A percentile compares a stretch with the other conserved stretches of the same genome.
phyloP scores from a whole-genome alignment of 2,797 vertebrate species.

The Chiloscyllium punctatum region DNA sequence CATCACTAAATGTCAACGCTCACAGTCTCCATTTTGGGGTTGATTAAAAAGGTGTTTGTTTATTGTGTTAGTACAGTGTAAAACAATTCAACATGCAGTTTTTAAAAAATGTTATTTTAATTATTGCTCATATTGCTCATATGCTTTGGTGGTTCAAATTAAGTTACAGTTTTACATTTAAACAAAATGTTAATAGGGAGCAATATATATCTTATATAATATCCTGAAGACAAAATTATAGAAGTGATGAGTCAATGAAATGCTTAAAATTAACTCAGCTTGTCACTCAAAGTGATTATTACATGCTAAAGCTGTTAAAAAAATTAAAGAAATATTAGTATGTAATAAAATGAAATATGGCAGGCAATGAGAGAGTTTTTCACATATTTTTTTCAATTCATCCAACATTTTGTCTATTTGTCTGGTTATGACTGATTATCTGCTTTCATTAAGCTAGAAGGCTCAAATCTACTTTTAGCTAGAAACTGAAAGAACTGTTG shows the following conservation, averaged over 20 bases:
- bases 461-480: too few relatives aligned
- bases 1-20: background rate
- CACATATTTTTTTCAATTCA: background rate
- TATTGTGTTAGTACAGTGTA: background rate
- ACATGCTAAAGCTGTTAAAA: background rate
- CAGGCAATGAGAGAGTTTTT: background rate
- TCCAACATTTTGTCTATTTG: background rate
- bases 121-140: background rate
- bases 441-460: too few relatives aligned
- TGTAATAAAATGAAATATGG: background rate
- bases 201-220: background rate
- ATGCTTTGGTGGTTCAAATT: background rate
- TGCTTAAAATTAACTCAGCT: background rate
- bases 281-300: background rate
- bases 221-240: background rate
- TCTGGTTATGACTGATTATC: too few relatives aligned
- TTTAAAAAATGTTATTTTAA: background rate
- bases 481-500: too few relatives aligned
- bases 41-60: background rate
- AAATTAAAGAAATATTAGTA: background rate
- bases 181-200: background rate
- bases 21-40: background rate
- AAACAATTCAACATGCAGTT: background rate
- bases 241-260: background rate
- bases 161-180: background rate